Evolutionary conservation across 2,888 invertebrate genomes (phyloP).

Genomic region (Asteroscopus sphinx): DNA sequence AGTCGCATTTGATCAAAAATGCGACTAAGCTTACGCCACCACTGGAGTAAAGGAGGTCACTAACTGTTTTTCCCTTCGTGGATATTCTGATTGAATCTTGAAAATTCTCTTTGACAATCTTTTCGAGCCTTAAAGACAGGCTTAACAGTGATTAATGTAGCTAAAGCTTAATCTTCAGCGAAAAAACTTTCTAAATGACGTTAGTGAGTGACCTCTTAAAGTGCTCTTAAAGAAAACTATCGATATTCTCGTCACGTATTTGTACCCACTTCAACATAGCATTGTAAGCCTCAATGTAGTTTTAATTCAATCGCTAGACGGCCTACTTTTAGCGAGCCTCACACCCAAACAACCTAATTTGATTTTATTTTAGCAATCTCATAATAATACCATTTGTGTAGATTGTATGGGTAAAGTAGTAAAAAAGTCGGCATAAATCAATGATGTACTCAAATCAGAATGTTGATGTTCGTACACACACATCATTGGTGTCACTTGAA

Average conservation of each 20-base stretch:
- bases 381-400: slow-evolving; percentile 31
- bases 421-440: slow-evolving; percentile 13
- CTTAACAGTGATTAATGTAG: slow-evolving; percentile 27
- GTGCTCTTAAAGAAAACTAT: slow-evolving; percentile 36
- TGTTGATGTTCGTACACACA: slow-evolving; percentile 12
- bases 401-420: slow-evolving; percentile 8
- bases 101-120: slow-evolving; percentile 2
- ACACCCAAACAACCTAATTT: slow-evolving; percentile 26
- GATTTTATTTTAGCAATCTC: slow-evolving; percentile 30
- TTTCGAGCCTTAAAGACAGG: slow-evolving; percentile 4
- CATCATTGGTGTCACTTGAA: no score
- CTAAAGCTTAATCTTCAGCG: slow-evolving; percentile 33
- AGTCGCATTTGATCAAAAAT: no score
- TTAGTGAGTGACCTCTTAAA: slow-evolving; percentile 30
- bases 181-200: slow-evolving; percentile 19
- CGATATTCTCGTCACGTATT: slow-evolving; percentile 48
- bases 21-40: no score
- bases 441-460: slow-evolving; percentile 12
- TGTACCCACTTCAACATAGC: slow-evolving; percentile 44
- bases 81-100: slow-evolving; percentile 16
- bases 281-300: slow-evolving; percentile 27
- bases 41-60: slow-evolving; percentile 1
- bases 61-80: slow-evolving; percentile 3
- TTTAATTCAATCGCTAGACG: slow-evolving; percentile 46
- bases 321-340: slow-evolving; percentile 18